Evolutionary conservation across 2,797 vertebrate species (phyloP).

Genomic region (Pristis pectinata): DNA sequence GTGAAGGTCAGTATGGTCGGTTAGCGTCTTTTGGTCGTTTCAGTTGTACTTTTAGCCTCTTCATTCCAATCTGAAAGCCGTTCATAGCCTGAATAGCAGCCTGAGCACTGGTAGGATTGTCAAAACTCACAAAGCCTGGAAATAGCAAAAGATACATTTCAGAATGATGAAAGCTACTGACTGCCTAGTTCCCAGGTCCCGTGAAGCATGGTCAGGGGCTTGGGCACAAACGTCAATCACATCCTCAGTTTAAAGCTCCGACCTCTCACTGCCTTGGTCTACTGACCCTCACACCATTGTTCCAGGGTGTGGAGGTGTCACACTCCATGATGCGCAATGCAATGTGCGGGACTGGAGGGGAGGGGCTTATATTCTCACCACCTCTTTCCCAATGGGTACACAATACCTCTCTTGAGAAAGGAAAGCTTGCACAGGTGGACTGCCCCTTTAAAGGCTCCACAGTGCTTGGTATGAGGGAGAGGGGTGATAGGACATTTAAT

Average conservation of each 20-base stretch:
- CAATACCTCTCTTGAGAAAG: not conserved
- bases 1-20: conserved; percentile 85
- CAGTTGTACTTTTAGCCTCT: conserved; percentile 96
- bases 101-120: conserved; percentile 96
- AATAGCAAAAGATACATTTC: conserved; percentile 22
- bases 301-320: too few relatives aligned
- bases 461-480: not conserved
- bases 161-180: conserved; percentile 28
- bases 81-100: conserved; percentile 97
- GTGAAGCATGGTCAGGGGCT: not conserved
- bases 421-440: not conserved
- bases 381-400: not conserved
- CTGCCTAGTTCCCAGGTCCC: not conserved
- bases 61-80: conserved; percentile 97
- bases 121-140: conserved; percentile 93
- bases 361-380: too few relatives aligned
- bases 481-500: not conserved
- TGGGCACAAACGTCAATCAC: not conserved
- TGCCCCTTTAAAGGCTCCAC: not conserved
- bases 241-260: not conserved
- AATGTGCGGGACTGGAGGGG: too few relatives aligned
- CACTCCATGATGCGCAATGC: too few relatives aligned
- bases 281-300: not conserved
- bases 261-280: not conserved
- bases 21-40: conserved; percentile 97